Conservation (phyloP, 2,888 invertebrate genomes). For the Acanthoscelides obtectus region DNA sequence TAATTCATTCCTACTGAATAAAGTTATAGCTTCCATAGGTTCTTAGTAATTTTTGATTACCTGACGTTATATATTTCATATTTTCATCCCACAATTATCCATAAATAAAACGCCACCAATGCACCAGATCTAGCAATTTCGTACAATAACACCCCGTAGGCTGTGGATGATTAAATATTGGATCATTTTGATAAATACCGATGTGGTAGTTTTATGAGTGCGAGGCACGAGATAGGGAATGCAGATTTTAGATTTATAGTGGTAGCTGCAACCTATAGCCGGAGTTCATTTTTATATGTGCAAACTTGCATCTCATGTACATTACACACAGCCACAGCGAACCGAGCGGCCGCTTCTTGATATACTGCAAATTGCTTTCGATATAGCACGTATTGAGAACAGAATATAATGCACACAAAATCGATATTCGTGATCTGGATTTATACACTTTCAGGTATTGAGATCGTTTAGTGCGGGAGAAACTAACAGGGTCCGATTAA, state of each 20-base stretch:
- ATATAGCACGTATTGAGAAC: neutral
- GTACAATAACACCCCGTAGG: neutral
- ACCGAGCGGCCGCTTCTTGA: constrained; percentile 21
- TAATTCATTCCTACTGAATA: neutral
- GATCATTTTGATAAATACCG: constrained; percentile 41
- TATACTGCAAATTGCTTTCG: constrained; percentile 36
- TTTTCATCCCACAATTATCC: neutral
- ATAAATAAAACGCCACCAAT: neutral
- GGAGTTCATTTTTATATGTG: constrained; percentile 21
- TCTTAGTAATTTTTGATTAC: neutral
- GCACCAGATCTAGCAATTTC: neutral
- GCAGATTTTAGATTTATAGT: constrained; percentile 39
- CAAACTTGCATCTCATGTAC: constrained; percentile 9
- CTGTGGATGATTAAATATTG: constrained; percentile 40
- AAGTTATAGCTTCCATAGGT: neutral
- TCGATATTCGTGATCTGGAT: neutral
- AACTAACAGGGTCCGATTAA: neutral
- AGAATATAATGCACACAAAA: neutral
- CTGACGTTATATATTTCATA: neutral
- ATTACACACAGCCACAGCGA: neutral
- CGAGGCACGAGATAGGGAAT: constrained; percentile 37
- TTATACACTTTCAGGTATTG: constrained; percentile 7
- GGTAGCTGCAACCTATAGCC: neutral
- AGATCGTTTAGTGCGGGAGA: neutral
- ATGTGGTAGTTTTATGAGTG: constrained; percentile 39